phyloP scores from a whole-genome alignment of 2,797 vertebrate genomes.

The Crocidura indochinensis region DNA sequence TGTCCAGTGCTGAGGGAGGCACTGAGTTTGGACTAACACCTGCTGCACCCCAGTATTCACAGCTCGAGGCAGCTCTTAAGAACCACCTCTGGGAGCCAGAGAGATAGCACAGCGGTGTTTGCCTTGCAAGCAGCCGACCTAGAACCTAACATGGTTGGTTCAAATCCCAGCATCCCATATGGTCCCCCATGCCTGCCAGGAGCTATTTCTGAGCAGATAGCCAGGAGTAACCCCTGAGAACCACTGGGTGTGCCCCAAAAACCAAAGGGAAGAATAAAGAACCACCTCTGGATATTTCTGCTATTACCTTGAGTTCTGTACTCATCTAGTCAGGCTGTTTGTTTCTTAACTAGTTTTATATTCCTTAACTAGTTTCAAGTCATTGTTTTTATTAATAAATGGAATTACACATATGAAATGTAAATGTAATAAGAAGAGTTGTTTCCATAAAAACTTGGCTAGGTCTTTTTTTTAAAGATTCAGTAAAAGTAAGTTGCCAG shows the following conservation, averaged over 20 bases:
- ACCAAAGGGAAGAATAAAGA: too few species aligned
- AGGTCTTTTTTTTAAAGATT: conserved; percentile 51
- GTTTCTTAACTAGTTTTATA: background rate
- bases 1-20: background rate
- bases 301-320: background rate
- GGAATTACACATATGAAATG: background rate
- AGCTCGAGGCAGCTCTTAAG: background rate
- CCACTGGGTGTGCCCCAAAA: too few species aligned
- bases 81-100: background rate
- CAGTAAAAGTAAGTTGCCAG: background rate
- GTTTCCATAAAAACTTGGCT: conserved; percentile 11
- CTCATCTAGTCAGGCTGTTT: background rate
- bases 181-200: too few species aligned
- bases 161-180: too few species aligned
- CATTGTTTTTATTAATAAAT: conserved; percentile 18
- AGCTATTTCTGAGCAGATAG: too few species aligned
- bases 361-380: background rate
- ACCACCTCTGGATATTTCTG: background rate
- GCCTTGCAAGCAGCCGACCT: too few species aligned
- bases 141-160: too few species aligned
- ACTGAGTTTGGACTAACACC: background rate
- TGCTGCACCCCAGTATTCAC: background rate
- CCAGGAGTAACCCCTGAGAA: too few species aligned
- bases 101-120: too few species aligned
- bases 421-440: conserved; percentile 20